Evolutionary conservation across 2,888 invertebrate genomes (phyloP), one percentile per base, ranked within the genome.

Genomic region (Coecobrya sp.): DNA sequence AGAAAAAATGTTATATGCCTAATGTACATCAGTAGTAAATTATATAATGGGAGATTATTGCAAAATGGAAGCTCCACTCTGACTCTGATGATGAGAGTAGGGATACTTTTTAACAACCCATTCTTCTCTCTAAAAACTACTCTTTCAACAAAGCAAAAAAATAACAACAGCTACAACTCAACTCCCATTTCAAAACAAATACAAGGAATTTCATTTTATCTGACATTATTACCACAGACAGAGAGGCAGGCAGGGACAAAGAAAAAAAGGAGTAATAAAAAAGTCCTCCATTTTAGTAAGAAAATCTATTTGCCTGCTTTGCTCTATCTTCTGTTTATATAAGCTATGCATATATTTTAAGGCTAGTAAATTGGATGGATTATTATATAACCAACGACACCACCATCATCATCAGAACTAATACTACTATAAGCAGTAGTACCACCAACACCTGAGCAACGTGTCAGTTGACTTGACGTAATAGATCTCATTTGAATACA

Each of bases 401-500:
- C 27, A 68, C 30, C 22, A 36, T 8, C 25, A 73, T 22, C 19
- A 45, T 76, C 49, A 19, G 42, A 8, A 27, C 49, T 76, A 4
- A 4, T 49, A 19, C n/a, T 42, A 16, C 55, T n/a, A 19, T 42
- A n/a, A n/a, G n/a, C n/a, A 19, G 45, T n/a, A 19, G 45, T 19
- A 45, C 19, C 59, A 59, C 45, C 86, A 76, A 76, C 91, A 91
- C 91, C 91, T 91, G 91, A 82, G 87, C 70, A 91, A 87, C 91
- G 91, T 87, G 87, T 76, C 87, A 84, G 59, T 79, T 81, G 79
- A 86, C 36, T 79, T 86, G 89, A 55, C 79, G 73, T 70, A 89
- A 70, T 89, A 73, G 62, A 70, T 86, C 87, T 91, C 84, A 91
- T 91, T 87, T 87, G 65, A 91, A 91, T 82, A 87, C 82, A 68